phyloP scores from a whole-genome alignment of 2,888 invertebrate species.

The Pseudoips prasinana region DNA sequence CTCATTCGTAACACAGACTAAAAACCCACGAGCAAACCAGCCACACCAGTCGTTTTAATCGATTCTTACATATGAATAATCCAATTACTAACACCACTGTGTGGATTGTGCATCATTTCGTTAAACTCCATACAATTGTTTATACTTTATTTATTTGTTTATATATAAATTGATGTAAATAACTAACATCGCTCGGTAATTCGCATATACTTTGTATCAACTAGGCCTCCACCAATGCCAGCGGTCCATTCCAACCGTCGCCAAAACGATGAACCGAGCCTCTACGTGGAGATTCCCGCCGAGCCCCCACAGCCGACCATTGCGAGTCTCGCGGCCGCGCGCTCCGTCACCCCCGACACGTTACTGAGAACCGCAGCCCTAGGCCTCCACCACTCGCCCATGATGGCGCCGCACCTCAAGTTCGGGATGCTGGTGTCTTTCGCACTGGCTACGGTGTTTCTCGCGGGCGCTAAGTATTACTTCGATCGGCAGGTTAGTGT shows the following conservation, averaged over 20 bases:
- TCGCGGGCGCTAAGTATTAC: conserved; percentile 88
- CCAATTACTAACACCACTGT: too few species aligned
- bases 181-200: too few species aligned
- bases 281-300: conserved; percentile 71
- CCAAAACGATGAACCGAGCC: conserved; percentile 60
- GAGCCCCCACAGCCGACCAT: conserved; percentile 69
- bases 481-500: conserved; percentile 83
- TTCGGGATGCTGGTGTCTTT: conserved; percentile 88
- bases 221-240: conserved; percentile 56
- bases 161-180: too few species aligned
- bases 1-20: too few species aligned
- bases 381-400: conserved; percentile 68
- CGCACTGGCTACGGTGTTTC: conserved; percentile 85
- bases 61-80: too few species aligned
- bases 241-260: conserved; percentile 57
- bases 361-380: conserved; percentile 70
- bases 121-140: too few species aligned
- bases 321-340: conserved; percentile 69
- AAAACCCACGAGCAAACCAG: too few species aligned
- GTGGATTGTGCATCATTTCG: too few species aligned
- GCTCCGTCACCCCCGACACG: conserved; percentile 73
- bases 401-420: conserved; percentile 83
- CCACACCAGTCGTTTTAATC: too few species aligned
- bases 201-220: neutral
- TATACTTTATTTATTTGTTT: too few species aligned